A percentile compares a stretch with the other conserved stretches of the same genome.
These are phyloP conservation scores for Upupa epops DNA, from an alignment of 2,113 vertebrate species.

Conservation along the genomic window DNA sequence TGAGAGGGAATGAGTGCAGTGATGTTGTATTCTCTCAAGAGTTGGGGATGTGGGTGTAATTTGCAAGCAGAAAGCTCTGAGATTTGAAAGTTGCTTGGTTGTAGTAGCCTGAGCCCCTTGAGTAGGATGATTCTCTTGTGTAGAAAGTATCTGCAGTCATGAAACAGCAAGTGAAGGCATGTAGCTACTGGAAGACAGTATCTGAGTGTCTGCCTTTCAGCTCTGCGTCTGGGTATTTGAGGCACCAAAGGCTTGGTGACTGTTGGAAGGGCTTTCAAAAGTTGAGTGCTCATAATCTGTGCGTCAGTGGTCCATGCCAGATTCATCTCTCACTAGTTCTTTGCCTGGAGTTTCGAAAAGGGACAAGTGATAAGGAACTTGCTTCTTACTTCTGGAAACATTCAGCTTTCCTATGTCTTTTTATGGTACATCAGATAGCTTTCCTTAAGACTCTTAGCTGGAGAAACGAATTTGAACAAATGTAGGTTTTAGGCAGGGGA, in stretches of 20 bases:
- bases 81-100: neutral
- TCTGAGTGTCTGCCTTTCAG: neutral
- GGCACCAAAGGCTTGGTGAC: neutral
- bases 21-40: neutral
- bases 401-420: neutral
- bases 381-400: neutral
- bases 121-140: neutral
- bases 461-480: neutral
- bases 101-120: neutral
- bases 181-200: neutral
- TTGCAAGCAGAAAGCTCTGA: neutral
- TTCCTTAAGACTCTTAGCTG: neutral
- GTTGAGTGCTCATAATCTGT: neutral
- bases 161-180: neutral
- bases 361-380: neutral
- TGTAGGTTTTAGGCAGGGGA: neutral
- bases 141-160: fast-evolving
- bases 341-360: neutral
- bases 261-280: neutral
- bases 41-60: neutral
- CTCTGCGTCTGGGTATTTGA: neutral
- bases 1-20: neutral
- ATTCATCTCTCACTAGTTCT: neutral
- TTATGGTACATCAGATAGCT: neutral
- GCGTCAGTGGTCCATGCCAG: neutral